Evolutionary conservation across 2,797 vertebrate genomes (phyloP).

Genomic region (Adelosebastes latens): DNA sequence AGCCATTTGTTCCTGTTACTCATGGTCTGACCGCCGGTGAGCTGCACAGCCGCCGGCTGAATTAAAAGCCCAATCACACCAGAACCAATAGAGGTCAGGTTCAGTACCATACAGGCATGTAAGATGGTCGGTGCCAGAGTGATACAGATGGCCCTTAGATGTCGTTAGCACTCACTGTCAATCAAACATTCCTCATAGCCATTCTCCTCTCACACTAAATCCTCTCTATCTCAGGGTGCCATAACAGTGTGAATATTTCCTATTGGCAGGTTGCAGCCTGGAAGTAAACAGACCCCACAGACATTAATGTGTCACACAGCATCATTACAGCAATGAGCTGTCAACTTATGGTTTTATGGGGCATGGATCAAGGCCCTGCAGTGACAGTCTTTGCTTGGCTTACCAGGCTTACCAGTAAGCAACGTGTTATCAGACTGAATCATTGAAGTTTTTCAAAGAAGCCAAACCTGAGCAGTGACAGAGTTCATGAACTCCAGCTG

Average conservation of each 20-base stretch:
- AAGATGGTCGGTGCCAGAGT: slow-evolving; percentile 36
- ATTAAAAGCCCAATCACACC: slow-evolving; percentile 52
- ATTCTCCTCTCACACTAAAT: slow-evolving; percentile 32
- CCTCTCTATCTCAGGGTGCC: slow-evolving; percentile 33
- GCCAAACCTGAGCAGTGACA: background rate
- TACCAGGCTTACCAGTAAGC: background rate
- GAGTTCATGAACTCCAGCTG: slow-evolving; percentile 10
- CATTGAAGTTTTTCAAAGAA: background rate
- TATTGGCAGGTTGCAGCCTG: slow-evolving; percentile 47
- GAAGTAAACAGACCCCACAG: slow-evolving; percentile 41
- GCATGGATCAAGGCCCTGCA: slow-evolving; percentile 15
- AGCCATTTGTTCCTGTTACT: slow-evolving; percentile 44
- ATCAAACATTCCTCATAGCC: slow-evolving; percentile 36
- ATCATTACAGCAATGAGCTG: slow-evolving; percentile 35
- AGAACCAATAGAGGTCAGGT: slow-evolving; percentile 43
- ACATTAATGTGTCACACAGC: slow-evolving; percentile 47
- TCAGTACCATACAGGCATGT: slow-evolving; percentile 11
- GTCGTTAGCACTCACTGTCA: slow-evolving; percentile 54
- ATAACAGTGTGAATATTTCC: slow-evolving; percentile 49
- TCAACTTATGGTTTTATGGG: slow-evolving; percentile 33
- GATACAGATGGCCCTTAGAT: slow-evolving; percentile 49
- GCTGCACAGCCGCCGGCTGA: slow-evolving; percentile 44
- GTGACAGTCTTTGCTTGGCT: slow-evolving; percentile 17
- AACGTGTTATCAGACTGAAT: background rate
- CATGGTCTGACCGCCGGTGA: slow-evolving; percentile 19